Percentiles rank a stretch among this genome's conserved stretches.
phyloP scores from a whole-genome alignment of 2,113 vertebrate genomes.

The Parus major region DNA sequence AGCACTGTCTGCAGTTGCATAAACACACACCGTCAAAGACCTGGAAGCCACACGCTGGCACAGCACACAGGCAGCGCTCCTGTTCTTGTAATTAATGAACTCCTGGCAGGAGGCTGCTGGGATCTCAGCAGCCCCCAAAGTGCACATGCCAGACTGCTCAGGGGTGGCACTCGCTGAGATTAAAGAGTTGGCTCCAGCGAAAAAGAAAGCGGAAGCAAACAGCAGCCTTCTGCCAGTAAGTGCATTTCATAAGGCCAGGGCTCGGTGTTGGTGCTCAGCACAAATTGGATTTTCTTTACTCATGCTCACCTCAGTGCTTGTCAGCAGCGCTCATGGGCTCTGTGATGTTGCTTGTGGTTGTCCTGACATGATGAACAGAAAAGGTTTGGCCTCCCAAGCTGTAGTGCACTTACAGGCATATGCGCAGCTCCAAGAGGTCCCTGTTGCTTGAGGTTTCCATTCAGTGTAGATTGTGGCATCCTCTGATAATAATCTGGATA shows the following conservation, averaged over 20 bases:
- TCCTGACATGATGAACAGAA: background rate
- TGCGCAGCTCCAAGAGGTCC: background rate
- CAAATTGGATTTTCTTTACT: background rate
- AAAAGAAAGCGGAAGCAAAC: conserved; percentile 31
- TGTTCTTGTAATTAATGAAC: conserved; percentile 51
- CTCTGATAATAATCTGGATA: background rate
- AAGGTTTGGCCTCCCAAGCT: background rate
- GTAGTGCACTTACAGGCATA: background rate
- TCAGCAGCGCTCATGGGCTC: accelerated
- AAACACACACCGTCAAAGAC: conserved; percentile 39
- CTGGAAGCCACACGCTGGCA: background rate
- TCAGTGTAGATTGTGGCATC: background rate
- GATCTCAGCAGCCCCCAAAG: conserved; percentile 22
- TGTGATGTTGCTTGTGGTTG: background rate
- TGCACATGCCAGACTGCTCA: background rate
- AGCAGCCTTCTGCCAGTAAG: background rate
- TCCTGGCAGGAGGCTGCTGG: conserved; percentile 11
- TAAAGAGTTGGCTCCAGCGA: background rate
- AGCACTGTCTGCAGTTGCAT: background rate
- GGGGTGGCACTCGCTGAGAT: background rate
- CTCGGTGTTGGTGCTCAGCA: background rate
- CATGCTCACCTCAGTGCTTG: background rate
- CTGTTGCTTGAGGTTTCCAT: background rate
- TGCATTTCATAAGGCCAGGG: background rate
- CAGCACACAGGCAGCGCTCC: background rate